Percentiles rank a stretch among this genome's conserved stretches.
Evolutionary conservation across 2,797 vertebrate species (phyloP).

Genomic region (Channallabes apus): DNA sequence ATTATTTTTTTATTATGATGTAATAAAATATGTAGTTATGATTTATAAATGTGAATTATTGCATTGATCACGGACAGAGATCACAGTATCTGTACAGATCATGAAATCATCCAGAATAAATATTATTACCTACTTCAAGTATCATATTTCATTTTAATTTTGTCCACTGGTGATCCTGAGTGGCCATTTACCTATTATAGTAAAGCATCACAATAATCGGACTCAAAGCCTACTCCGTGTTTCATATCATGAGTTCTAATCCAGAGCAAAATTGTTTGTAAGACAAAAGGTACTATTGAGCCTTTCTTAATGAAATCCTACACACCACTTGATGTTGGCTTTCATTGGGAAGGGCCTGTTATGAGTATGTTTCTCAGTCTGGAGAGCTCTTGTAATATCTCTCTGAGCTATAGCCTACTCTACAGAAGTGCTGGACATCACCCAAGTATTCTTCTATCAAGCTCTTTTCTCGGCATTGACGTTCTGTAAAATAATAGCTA

Average conservation of each 20-base stretch:
- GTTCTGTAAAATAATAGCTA: background rate
- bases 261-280: constrained; percentile 5
- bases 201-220: background rate
- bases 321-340: constrained; percentile 15
- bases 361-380: background rate
- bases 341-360: background rate
- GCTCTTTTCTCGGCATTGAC: background rate
- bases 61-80: background rate
- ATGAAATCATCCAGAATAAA: background rate
- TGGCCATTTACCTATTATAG: constrained; percentile 3
- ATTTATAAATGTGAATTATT: background rate
- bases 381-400: constrained; percentile 23
- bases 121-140: background rate
- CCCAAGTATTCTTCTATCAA: constrained; percentile 10
- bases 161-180: constrained; percentile 6
- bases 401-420: constrained; percentile 5
- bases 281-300: constrained; percentile 13
- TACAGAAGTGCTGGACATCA: constrained; percentile 19
- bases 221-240: background rate
- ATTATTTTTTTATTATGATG: background rate
- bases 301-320: constrained; percentile 38
- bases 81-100: background rate
- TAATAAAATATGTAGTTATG: background rate
- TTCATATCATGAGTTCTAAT: constrained; percentile 15
- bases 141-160: constrained; percentile 1